These are phyloP conservation scores for Drosophila vallismaia DNA, from an alignment of 2,888 invertebrate species.

Conservation along the genomic window DNA sequence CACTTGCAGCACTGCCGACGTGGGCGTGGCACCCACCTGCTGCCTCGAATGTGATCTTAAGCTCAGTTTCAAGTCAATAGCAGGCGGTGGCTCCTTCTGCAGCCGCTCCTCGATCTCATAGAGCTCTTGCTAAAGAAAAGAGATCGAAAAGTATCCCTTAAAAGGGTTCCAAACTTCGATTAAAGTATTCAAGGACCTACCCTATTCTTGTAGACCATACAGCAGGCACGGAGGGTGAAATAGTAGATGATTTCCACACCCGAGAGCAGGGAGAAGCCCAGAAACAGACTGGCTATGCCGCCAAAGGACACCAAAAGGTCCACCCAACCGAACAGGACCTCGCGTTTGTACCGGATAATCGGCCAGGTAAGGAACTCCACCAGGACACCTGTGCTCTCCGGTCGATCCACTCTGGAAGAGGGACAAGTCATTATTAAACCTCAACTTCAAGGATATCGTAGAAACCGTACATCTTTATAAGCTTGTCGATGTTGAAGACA, in stretches of 20 bases:
- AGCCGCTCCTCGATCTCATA: conserved; percentile 82
- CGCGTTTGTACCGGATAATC: conserved; percentile 89
- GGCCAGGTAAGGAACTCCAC: conserved; percentile 89
- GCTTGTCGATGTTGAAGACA: conserved; percentile 90
- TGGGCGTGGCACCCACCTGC: not conserved
- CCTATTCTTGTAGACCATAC: conserved; percentile 83
- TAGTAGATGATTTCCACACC: conserved; percentile 91
- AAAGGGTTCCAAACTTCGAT: too few species aligned
- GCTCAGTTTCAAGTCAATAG: conserved; percentile 76
- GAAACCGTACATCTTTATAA: conserved; percentile 86
- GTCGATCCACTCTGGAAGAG: conserved; percentile 51
- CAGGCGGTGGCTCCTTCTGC: conserved; percentile 76
- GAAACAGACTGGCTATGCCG: conserved; percentile 85
- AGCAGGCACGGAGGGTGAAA: conserved; percentile 87
- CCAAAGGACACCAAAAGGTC: conserved; percentile 88
- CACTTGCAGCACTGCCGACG: conserved; percentile 57
- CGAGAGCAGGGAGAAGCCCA: conserved; percentile 90
- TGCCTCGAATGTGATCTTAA: conserved; percentile 57
- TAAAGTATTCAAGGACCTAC: conserved; percentile 52
- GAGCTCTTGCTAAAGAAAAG: conserved; percentile 74
- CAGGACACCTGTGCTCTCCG: conserved; percentile 70
- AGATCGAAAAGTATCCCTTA: not conserved
- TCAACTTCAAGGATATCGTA: not conserved
- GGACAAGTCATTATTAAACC: too few species aligned
- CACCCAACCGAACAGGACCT: conserved; percentile 93